Evolutionary conservation across 64 coral and sea anemone genomes (phyloP), one percentile per base, ranked within the genome.

Genomic region (Trachythela sp.): DNA sequence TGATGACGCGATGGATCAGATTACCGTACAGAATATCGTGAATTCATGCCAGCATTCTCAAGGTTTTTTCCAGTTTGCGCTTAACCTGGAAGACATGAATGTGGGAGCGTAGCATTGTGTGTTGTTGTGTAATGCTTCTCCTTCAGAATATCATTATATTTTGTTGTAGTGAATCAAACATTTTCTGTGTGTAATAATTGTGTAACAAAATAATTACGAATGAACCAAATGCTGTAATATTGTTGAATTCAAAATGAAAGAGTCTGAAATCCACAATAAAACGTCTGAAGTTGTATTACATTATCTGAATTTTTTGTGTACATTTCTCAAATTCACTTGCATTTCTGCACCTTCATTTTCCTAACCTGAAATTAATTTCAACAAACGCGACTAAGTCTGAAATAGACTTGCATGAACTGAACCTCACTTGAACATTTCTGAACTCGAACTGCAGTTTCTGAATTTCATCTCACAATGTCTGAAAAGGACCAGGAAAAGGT

Each of bases 21-120:
- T 85, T 85, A 85, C 84, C 84, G 84, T 85, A 85, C 84, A 85
- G 40, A 85, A 85, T 85, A 85, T 85, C 38, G 84, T 85, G 84
- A 85, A 85, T 85, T 34, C 84, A 85, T 85, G 84, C 84, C 84
- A 85, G 84, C 84, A 85, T 85, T 85, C 84, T 85, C 84, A 85
- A 85, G 84, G 84, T 85, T 85, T 85, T 85, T 85, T 85, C 43
- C 83, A 85, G 84, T 39, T 34, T 85, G 84, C 84, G 84, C 84
- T 85, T 85, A 85, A 85, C 84, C 84, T 85, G 84, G 84, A 85
- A 85, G 84, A 85, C 84, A 85, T 85, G 84, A 85, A 85, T 85
- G 84, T 52, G 49, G 49, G 49, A 52, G 49, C 49, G 22, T 52
- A 52, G 49, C 13, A 52, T 52, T 52, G 49, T 52, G 22, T 52